These are phyloP conservation scores for Antheraea assamensis DNA, from an alignment of 2,888 invertebrate species.

Conservation along the genomic window DNA sequence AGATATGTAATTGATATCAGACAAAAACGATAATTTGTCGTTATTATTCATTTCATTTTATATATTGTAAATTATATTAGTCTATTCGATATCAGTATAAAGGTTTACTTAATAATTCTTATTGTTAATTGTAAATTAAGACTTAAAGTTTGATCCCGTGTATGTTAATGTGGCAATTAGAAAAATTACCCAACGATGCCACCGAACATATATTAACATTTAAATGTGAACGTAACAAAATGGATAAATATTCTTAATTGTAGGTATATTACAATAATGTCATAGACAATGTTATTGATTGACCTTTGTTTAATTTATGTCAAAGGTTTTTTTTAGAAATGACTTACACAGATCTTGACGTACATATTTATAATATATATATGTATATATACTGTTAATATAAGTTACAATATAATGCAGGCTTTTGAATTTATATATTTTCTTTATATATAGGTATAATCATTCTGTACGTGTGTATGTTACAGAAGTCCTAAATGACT, in stretches of 20 bases:
- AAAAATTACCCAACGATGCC: background rate
- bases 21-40: too few species aligned
- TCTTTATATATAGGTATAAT: too few species aligned
- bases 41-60: too few species aligned
- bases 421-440: too few species aligned
- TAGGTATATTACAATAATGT: background rate
- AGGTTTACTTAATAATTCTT: background rate
- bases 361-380: background rate
- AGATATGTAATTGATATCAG: too few species aligned
- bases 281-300: background rate
- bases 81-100: background rate
- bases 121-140: background rate
- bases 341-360: background rate
- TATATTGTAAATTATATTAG: too few species aligned
- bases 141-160: background rate
- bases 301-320: conserved; percentile 1
- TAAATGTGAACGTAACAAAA: background rate
- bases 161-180: background rate
- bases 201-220: background rate
- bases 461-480: too few species aligned
- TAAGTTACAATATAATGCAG: too few species aligned
- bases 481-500: too few species aligned
- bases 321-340: background rate
- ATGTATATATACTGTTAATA: too few species aligned
- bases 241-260: background rate